Base-by-base conservation (phyloP, 2,113 vertebrate species). In the Oncorhynchus mykiss region DNA sequence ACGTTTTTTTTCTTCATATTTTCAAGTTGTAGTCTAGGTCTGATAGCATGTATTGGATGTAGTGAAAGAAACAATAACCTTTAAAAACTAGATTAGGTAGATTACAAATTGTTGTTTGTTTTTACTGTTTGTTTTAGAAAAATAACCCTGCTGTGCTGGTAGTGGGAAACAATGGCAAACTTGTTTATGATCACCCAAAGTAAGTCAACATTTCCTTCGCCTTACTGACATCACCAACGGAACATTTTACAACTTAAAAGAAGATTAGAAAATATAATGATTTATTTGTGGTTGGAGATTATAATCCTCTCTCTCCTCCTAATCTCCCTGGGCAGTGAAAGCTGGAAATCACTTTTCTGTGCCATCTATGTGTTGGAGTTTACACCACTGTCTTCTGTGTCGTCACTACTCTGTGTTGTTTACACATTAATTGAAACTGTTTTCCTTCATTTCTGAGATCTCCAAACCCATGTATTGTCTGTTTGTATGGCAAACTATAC, bases 171-270 rank as follows among this genome's bases (percentile, higher is more conserved):
- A 96, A 99, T 79, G 97, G 97, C 51, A 92, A 95, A 67, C 93
- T 97, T 83, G 84, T 93, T 84, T 99, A 96, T 81, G 97, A 99
- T 84, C 97, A 99, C 87, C 96, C 97, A 82, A 97, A 98, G 97
- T 99, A 94, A 97, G 98, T 95, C 83, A 90, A 91, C 82, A 86
- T 69, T 84, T 91, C 71, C 71, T n/a, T 82, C 45, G 73, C 71
- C 77, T 70, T 49, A 16, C 65, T 82, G 75, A 85, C 76, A 79
- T 85, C 71, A 60, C 67, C 75, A 74, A 78, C 83, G 84, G 39
- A 78, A 67, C 86, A 80, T 86, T 88, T 73, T 70, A 67, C 67
- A 85, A 89, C 90, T 71, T 88, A 88, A 88, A 91, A 91, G 90
- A 74, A 91, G 89, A 91, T 93, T 93, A 91, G 81, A 67, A 91